These are phyloP conservation scores for Reinhardtius hippoglossoides DNA, from an alignment of 2,113 vertebrate species.

Conservation along the genomic window DNA sequence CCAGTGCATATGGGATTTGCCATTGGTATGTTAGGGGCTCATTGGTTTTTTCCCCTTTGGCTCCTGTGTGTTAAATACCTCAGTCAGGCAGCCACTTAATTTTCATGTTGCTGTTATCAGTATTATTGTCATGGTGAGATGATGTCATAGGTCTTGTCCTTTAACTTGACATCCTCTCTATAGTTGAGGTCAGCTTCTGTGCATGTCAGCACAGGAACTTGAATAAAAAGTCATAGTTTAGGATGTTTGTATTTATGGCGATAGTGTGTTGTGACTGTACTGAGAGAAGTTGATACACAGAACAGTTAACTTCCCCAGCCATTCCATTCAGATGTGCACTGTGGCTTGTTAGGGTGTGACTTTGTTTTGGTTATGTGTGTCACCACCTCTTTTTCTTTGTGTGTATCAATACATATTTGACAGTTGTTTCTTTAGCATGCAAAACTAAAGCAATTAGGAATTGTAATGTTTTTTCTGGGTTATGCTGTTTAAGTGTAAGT, in stretches of 20 bases:
- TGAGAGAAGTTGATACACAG: not conserved
- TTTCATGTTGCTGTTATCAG: not conserved
- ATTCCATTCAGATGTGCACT: not conserved
- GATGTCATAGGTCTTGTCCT: conserved; percentile 16
- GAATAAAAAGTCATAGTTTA: conserved; percentile 6
- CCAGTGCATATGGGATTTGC: conserved; percentile 20
- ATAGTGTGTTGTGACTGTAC: not conserved
- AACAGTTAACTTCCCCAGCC: not conserved
- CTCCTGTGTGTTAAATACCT: conserved; percentile 40
- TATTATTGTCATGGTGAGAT: not conserved
- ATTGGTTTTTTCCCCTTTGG: not conserved
- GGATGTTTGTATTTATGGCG: conserved; percentile 4
- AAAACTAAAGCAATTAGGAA: too few relatives aligned
- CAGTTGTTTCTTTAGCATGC: too few relatives aligned
- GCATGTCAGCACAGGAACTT: not conserved
- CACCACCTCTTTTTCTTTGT: too few relatives aligned
- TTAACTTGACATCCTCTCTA: not conserved
- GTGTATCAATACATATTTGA: too few relatives aligned
- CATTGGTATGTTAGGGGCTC: not conserved
- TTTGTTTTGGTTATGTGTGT: too few relatives aligned
- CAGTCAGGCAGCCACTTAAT: not conserved
- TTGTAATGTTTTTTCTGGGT: too few relatives aligned
- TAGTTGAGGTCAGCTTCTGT: conserved; percentile 5
- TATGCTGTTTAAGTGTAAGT: too few relatives aligned
- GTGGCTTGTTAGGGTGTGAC: not conserved